Evolutionary conservation across 1,140 invertebrate genomes (phyloP).

Genomic region (Aradophagus sp.): DNA sequence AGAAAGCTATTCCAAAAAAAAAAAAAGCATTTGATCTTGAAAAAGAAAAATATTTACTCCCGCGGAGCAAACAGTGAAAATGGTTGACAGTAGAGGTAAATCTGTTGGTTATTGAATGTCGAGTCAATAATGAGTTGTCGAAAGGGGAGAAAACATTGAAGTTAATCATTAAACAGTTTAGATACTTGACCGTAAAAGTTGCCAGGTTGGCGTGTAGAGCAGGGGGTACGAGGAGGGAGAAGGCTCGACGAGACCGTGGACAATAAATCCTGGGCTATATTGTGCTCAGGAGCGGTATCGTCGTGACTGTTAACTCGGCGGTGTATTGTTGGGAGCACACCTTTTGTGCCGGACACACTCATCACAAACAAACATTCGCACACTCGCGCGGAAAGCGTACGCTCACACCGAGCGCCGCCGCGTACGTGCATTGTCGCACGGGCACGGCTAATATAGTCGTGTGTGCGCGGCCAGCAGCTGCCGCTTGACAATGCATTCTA

Average conservation of each 20-base stretch:
- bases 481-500: constrained; percentile 69
- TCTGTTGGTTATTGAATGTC: too few relatives aligned
- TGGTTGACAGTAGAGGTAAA: constrained; percentile 2
- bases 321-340: constrained; percentile 70
- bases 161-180: constrained; percentile 49
- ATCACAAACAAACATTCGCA: constrained; percentile 72
- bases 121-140: constrained; percentile 10
- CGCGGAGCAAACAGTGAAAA: too few relatives aligned
- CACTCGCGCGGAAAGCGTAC: constrained; percentile 32
- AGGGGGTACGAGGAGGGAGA: constrained; percentile 3
- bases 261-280: constrained; percentile 73
- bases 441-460: constrained; percentile 71
- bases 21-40: too few relatives aligned
- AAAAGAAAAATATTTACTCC: too few relatives aligned
- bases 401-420: constrained; percentile 15
- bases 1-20: too few relatives aligned
- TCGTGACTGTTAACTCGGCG: constrained; percentile 72
- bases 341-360: constrained; percentile 68
- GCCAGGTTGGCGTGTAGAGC: constrained; percentile 23
- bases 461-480: constrained; percentile 64
- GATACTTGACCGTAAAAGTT: constrained; percentile 57
- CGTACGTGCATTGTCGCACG: constrained; percentile 41
- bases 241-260: constrained; percentile 60
- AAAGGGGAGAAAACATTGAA: constrained; percentile 20
- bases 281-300: constrained; percentile 68